A percentile compares a stretch with the other conserved stretches of the same genome.
Conservation (phyloP, 2,888 invertebrate genomes). For the Siphonodentalium dalli region DNA sequence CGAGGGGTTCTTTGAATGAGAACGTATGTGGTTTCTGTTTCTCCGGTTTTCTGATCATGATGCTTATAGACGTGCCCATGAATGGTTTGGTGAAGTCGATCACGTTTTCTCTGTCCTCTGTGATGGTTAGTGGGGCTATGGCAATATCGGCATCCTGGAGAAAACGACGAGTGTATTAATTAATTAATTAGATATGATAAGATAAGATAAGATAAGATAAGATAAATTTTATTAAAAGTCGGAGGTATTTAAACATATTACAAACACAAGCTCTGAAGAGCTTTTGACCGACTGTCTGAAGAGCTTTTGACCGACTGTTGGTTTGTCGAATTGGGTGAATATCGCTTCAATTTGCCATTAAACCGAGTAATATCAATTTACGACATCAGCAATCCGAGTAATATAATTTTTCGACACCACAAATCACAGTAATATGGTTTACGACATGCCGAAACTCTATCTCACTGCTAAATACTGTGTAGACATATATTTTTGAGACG, state of each 20-base stretch:
- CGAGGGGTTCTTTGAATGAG: constrained; percentile 96
- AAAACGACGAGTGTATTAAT: neutral
- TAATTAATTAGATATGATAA: neutral
- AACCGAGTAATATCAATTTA: no score
- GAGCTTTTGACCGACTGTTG: neutral
- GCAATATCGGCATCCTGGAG: constrained; percentile 86
- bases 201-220: no score
- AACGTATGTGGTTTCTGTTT: constrained; percentile 94
- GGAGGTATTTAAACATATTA: neutral
- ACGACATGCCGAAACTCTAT: no score
- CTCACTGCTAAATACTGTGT: no score
- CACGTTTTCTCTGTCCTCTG: constrained; percentile 88
- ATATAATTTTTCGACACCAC: no score
- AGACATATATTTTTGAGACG: no score
- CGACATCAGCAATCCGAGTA: no score
- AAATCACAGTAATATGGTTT: no score
- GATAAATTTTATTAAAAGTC: no score
- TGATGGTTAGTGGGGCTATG: constrained; percentile 92
- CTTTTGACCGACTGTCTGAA: neutral
- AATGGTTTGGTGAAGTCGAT: constrained; percentile 98
- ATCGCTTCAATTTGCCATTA: no score
- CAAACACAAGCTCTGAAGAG: neutral
- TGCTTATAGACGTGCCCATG: constrained; percentile 93
- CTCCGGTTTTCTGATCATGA: constrained; percentile 91
- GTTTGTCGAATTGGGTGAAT: no score